These are phyloP conservation scores for Nasonia oneida DNA, from an alignment of 2,888 invertebrate species.

Conservation along the genomic window DNA sequence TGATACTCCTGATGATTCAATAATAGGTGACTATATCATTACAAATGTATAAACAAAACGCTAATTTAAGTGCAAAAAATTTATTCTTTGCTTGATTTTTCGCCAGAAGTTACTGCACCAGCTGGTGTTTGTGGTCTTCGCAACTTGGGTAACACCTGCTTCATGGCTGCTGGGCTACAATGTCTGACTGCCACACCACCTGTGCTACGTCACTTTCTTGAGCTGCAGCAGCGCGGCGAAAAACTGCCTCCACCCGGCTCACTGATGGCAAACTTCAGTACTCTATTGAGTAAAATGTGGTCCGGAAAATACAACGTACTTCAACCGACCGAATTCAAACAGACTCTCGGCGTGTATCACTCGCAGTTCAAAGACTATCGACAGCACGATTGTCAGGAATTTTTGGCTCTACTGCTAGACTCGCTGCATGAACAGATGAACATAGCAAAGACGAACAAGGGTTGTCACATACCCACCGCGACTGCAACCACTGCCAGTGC, in stretches of 20 bases:
- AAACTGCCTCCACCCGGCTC: conserved; percentile 75
- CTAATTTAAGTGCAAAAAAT: not conserved
- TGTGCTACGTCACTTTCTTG: conserved; percentile 81
- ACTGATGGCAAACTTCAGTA: conserved; percentile 81
- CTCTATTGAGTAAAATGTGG: conserved; percentile 82
- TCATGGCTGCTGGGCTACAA: conserved; percentile 82
- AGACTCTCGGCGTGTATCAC: conserved; percentile 81
- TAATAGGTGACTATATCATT: conserved; percentile 70
- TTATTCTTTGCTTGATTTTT: not conserved
- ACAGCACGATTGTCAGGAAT: conserved; percentile 86
- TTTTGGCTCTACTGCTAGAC: conserved; percentile 83
- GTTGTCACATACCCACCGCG: conserved; percentile 70
- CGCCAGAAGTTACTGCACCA: conserved; percentile 68
- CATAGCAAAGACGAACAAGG: conserved; percentile 75
- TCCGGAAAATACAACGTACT: conserved; percentile 81
- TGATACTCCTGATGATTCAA: conserved; percentile 75
- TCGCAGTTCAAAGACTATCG: conserved; percentile 84
- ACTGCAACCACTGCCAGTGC: conserved; percentile 74
- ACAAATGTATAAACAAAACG: not conserved
- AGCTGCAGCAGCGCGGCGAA: conserved; percentile 72
- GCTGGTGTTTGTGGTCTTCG: conserved; percentile 82
- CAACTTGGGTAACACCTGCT: conserved; percentile 82
- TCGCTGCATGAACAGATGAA: conserved; percentile 83
- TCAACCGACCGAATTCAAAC: conserved; percentile 82
- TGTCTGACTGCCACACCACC: conserved; percentile 81